Base-by-base conservation (phyloP, 1,140 invertebrate genomes). In the Scaptodrosophila lebanonensis region DNA sequence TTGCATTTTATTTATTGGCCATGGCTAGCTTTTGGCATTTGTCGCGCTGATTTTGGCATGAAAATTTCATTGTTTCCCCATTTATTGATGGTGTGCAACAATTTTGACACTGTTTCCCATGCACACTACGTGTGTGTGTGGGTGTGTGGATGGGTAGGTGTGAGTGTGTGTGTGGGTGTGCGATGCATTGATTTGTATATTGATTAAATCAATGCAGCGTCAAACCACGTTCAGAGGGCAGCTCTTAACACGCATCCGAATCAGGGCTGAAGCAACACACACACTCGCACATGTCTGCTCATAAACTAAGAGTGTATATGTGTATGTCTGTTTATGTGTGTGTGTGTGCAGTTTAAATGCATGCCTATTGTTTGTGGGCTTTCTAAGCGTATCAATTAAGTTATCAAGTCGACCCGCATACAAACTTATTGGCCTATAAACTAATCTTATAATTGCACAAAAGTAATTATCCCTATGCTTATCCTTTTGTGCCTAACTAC, bases 361-460 rank as follows among this genome's bases (percentile, higher is more conserved):
- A 20, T 35, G 3, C 20, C 18, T 35, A 30, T 16, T 29, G 13
- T 20, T 36, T 22, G 48, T 57, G 47, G 22, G 45, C 25, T 17
- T 33, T 62, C 17, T 58, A 58, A 49, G 45, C 40, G 45, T 63
- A 67, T 56, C 58, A 77, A 77, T 71, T 77, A 71, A 71, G 64
- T 39, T 36, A 35, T 63, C 15, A 27, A 38, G 27, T 32, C 11
- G 39, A 38, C 30, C 11, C 33, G 38, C 44, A 70, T 75, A 61
- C 47, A 67, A 47, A 83, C 51, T 60, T 83, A 82, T 82, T 82
- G 75, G 75, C 75, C 75, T 82, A 82, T 82, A 82, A 82, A 82
- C 76, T 83, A 82, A 82, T 82, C 75, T 66, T 62, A 82, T 82
- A 82, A 82, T 82, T 70, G 76, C 54, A 83, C 66, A 70, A 70